phyloP scores from a whole-genome alignment of 1,140 invertebrate species.

The Teleopsis dalmanni region DNA sequence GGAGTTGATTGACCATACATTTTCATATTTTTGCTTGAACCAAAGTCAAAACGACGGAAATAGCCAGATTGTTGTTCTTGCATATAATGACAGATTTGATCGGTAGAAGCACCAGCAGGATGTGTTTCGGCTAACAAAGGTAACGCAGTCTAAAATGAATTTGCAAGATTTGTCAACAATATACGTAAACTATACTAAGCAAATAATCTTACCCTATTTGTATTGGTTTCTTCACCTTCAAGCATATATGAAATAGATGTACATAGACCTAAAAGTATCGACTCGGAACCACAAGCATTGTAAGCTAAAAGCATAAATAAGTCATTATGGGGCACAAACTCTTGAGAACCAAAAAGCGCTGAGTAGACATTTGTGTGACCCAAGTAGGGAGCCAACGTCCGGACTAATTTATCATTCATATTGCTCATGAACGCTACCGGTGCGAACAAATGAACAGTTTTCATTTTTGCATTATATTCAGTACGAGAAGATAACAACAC shows the following conservation, averaged over 20 bases:
- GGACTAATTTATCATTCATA: constrained; percentile 31
- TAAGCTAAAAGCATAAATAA: constrained; percentile 21
- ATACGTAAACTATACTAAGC: not conserved
- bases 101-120: constrained; percentile 48
- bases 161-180: not conserved
- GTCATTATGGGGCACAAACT: constrained; percentile 28
- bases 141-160: constrained; percentile 35
- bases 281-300: constrained; percentile 46
- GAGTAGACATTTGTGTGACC: constrained; percentile 34
- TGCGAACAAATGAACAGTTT: constrained; percentile 49
- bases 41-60: constrained; percentile 45
- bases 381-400: constrained; percentile 22
- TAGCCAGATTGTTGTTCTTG: constrained; percentile 42
- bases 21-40: constrained; percentile 43
- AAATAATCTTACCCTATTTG: not conserved
- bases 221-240: not conserved
- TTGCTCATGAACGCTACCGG: constrained; percentile 49
- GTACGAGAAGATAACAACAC: constrained; percentile 48
- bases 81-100: constrained; percentile 46
- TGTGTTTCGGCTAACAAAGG: constrained; percentile 30
- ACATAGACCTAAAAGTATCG: constrained; percentile 30
- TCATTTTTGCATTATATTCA: constrained; percentile 53
- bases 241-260: not conserved
- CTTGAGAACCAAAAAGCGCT: constrained; percentile 42
- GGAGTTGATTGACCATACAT: constrained; percentile 45